Base-by-base conservation (phyloP, 2,888 invertebrate species). In the Galerucella nymphaeae region DNA sequence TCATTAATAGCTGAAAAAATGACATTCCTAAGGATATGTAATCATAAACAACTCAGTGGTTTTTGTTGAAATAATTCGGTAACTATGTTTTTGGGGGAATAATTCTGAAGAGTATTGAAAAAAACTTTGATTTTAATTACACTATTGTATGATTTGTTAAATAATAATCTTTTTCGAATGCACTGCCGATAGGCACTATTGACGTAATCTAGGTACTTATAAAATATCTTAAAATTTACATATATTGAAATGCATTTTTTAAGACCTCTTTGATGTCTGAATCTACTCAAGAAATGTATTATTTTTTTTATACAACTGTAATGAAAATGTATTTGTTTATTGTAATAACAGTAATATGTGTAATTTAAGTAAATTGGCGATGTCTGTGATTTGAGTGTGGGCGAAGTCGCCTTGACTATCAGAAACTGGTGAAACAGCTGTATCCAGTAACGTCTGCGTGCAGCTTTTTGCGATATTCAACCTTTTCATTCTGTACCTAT, bases 371-470 rank as follows among this genome's bases (percentile, higher is more conserved):
- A 53, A 53, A 18, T 18, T 53, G 53, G 53, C 53, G 53, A 53
- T 53, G 53, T 53, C 53, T 53, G 53, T 53, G 53, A 53, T 53
- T 53, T 53, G 18, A 53, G 18, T 53, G 53, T 53, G 53, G 53
- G 16, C 18, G 10, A 16, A 16, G 53, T 53, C 16, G 53, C 16
- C 10, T 16, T 10, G 53, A 53, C 9, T 16, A 16, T 53, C 16
- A 53, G 53, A 53, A 53, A 53, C 16, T 53, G 16, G 18, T 18
- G 18, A 53, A 53, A 53, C 18, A 53, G 53, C 53, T 53, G 53
- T 18, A 53, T 10, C 2, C 53, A 16, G 53, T 53, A 9, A 11
- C 45, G 53, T 18, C 53, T 53, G 53, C 53, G 53, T 53, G 18
- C 53, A 53, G 18, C 53, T 53, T 10, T 53, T 53, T 53, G 18